Base-by-base conservation (phyloP, 2,888 invertebrate genomes). In the Gnatocerus cornutus region DNA sequence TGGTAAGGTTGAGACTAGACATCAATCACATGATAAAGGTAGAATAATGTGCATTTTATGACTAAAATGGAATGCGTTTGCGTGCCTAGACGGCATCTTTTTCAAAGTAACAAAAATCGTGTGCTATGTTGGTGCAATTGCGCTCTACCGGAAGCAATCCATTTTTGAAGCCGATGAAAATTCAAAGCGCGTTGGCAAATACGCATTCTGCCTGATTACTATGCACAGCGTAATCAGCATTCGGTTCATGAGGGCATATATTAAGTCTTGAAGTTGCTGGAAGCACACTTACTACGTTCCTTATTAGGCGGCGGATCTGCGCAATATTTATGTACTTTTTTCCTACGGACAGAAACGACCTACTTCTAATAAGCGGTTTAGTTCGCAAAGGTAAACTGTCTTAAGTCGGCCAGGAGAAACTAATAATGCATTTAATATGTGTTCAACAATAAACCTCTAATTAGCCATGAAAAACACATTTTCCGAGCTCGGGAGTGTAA, bases 401-500 rank as follows among this genome's bases (percentile, higher is more conserved):
- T 21, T 41, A 56, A 58, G 43, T 58, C 13, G 41, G 9, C 5
- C 58, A 37, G 21, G 27, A 50, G 55, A 16, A 37, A 41, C 62
- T 62, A 62, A 50, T 62, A 62, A 27, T 52, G 50, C 52, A 53
- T 64, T 56, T 65, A 56, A 65, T 56, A 48, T 65, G 56, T 65
- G 48, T 37, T 56, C 27, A 45, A 56, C 65, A 56, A 68, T 68
- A 68, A 68, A 62, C 62, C 63, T 53, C 68, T 68, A 68, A 68
- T 68, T 68, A 63, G 62, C 48, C 68, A 55, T 61, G 68, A 68
- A 67, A 68, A 68, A 68, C 68, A 48, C 68, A 68, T 68, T 68
- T 48, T 55, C 50, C 46, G 9, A 53, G 68, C 53, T 63, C 56
- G 68, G 39, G 50, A 69, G 58, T 69, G 59, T 67, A 56, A 50